Conservation (phyloP, 1,140 invertebrate genomes). For the Steinernema feltiae region DNA sequence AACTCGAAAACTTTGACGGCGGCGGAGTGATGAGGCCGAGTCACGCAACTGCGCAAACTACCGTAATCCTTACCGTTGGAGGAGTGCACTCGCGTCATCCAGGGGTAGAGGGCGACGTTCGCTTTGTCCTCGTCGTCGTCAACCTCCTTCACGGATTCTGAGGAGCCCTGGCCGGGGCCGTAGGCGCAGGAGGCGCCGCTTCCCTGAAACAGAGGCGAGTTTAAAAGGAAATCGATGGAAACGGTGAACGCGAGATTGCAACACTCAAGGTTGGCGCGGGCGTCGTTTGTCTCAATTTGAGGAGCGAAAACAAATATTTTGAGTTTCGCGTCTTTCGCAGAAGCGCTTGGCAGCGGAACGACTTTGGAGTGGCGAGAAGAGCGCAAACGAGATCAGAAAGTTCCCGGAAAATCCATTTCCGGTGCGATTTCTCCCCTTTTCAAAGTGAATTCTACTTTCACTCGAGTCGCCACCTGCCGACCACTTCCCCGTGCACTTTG, state of each 20-base stretch:
- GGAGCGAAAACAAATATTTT: no score
- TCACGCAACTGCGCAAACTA: constrained; percentile 21
- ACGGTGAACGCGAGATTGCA: neutral
- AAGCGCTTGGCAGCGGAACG: no score
- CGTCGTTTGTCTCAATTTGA: neutral
- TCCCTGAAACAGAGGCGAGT: neutral
- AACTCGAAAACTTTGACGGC: constrained; percentile 9
- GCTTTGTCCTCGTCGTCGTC: constrained; percentile 38
- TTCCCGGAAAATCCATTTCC: no score
- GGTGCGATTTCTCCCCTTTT: no score
- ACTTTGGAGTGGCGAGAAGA: no score
- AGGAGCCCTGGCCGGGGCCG: neutral
- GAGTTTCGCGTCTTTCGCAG: no score
- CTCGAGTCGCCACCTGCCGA: no score
- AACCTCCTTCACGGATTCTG: neutral
- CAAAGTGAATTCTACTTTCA: no score
- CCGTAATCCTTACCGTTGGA: constrained; percentile 36
- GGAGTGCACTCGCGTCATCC: constrained; percentile 51
- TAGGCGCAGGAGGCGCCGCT: constrained; percentile 6
- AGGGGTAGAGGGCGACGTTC: constrained; percentile 43
- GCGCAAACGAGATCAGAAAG: no score
- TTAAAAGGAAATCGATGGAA: neutral
- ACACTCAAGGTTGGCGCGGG: neutral
- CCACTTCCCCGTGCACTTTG: no score
- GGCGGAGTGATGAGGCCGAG: neutral